Evolutionary conservation across 1,140 invertebrate species (phyloP).

Genomic region (Colletes latitarsis): DNA sequence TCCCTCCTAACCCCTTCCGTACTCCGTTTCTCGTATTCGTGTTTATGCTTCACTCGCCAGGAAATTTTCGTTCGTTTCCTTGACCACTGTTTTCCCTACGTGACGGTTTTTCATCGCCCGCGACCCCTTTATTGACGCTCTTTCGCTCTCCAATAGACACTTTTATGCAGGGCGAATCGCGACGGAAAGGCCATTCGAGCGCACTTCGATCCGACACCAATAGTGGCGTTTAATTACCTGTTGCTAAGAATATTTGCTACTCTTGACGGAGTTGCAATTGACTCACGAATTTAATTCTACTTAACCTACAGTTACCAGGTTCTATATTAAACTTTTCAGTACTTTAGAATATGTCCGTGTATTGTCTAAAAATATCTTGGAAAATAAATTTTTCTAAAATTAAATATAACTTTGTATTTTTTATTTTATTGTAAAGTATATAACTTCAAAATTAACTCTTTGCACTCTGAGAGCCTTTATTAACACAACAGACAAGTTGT

Average conservation of each 20-base stretch:
- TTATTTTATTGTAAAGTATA: too few species aligned
- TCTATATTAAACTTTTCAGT: too few species aligned
- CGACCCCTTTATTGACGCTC: neutral
- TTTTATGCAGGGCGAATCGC: neutral
- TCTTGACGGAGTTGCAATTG: too few species aligned
- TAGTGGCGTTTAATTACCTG: neutral
- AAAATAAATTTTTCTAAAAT: too few species aligned
- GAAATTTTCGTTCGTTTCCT: slow-evolving; percentile 39
- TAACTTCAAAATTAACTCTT: too few species aligned
- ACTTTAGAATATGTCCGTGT: too few species aligned
- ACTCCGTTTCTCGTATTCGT: slow-evolving; percentile 34
- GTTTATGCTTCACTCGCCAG: slow-evolving; percentile 40
- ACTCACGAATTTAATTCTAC: too few species aligned
- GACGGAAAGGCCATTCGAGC: neutral
- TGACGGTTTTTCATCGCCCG: neutral
- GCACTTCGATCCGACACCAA: neutral
- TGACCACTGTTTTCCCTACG: slow-evolving; percentile 20
- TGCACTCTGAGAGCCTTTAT: too few species aligned
- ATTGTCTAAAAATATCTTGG: too few species aligned
- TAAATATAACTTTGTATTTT: too few species aligned
- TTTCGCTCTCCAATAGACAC: neutral
- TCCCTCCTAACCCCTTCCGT: neutral
- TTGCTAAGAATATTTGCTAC: neutral
- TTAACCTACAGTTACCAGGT: too few species aligned
- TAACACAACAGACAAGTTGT: too few species aligned